Percentiles rank a stretch among this genome's conserved stretches.
These are phyloP conservation scores for Dufourea novaeangliae DNA, from an alignment of 1,140 invertebrate genomes.

Conservation along the genomic window DNA sequence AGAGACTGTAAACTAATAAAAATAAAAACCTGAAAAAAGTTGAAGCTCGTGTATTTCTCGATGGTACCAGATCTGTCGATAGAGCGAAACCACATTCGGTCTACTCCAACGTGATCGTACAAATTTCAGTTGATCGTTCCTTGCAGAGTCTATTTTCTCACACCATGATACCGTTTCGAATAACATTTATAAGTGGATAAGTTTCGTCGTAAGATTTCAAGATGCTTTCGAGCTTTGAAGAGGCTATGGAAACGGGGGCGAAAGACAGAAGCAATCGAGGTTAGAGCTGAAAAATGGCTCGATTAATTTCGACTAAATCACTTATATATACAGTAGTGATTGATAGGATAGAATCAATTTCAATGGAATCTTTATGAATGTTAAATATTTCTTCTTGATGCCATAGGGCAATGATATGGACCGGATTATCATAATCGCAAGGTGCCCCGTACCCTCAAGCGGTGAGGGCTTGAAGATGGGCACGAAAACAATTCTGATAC, in stretches of 20 bases:
- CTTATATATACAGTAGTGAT: neutral
- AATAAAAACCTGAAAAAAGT: neutral
- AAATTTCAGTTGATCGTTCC: slow-evolving; percentile 28
- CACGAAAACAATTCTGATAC: slow-evolving; percentile 67
- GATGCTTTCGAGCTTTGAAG: slow-evolving; percentile 3
- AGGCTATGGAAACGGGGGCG: slow-evolving; percentile 8
- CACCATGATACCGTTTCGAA: slow-evolving; percentile 3
- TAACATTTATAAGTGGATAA: slow-evolving; percentile 32
- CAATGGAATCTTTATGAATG: neutral
- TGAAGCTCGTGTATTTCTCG: slow-evolving; percentile 11
- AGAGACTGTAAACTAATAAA: neutral
- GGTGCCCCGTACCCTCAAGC: slow-evolving; percentile 43
- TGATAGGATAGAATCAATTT: neutral
- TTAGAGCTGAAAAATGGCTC: slow-evolving; percentile 7
- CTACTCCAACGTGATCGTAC: neutral
- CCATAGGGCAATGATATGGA: slow-evolving; percentile 30
- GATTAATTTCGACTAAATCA: neutral
- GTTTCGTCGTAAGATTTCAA: neutral
- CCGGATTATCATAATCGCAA: slow-evolving; percentile 63
- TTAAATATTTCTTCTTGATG: neutral
- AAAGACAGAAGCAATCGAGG: neutral
- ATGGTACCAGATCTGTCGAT: neutral
- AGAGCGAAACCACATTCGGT: neutral
- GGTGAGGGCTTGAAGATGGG: slow-evolving; percentile 59
- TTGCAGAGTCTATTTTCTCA: neutral